phyloP scores from a whole-genome alignment of 2,888 invertebrate genomes.

The Scelioninae gen. 2 region DNA sequence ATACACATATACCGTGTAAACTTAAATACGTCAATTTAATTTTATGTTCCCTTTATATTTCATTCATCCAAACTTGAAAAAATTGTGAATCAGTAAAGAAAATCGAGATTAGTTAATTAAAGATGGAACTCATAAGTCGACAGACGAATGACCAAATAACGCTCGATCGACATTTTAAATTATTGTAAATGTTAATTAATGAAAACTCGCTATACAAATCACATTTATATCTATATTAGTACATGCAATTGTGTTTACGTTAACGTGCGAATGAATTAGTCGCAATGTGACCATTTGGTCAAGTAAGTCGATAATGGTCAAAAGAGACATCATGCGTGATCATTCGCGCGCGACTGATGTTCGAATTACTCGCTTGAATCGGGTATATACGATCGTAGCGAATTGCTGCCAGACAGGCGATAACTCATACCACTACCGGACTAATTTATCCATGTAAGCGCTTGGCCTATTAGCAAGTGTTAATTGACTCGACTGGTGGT shows the following conservation, averaged over 20 bases:
- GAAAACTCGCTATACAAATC: too few relatives aligned
- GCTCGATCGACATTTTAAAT: too few relatives aligned
- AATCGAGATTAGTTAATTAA: too few relatives aligned
- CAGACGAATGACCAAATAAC: too few relatives aligned
- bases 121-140: too few relatives aligned
- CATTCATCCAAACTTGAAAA: too few relatives aligned
- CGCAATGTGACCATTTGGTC: constrained; percentile 44
- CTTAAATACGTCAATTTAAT: too few relatives aligned
- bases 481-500: constrained; percentile 65
- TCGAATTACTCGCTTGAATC: constrained; percentile 66
- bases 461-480: constrained; percentile 66
- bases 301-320: constrained; percentile 54
- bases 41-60: too few relatives aligned
- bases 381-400: constrained; percentile 65
- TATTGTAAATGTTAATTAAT: too few relatives aligned
- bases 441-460: constrained; percentile 60
- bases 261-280: constrained; percentile 31
- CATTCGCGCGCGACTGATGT: constrained; percentile 71
- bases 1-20: too few relatives aligned
- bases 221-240: not conserved
- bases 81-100: too few relatives aligned
- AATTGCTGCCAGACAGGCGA: constrained; percentile 61
- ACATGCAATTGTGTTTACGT: constrained; percentile 2
- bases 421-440: constrained; percentile 55
- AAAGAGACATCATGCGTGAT: constrained; percentile 62